These are phyloP conservation scores for Mus caroli DNA, from an alignment of 2,797 vertebrate species.

Conservation along the genomic window DNA sequence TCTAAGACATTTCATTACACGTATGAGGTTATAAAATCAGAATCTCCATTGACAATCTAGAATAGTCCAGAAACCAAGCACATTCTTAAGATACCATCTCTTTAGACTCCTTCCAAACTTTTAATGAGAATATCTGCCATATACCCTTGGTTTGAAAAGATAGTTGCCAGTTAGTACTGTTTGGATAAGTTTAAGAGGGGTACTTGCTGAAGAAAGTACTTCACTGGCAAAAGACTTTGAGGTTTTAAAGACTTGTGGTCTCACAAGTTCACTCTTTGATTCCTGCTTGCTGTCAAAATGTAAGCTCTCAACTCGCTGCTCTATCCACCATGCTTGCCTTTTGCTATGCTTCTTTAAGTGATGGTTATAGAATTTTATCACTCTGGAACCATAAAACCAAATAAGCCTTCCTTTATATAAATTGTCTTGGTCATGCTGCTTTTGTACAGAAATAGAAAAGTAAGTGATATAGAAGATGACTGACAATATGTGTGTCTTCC, in stretches of 20 bases:
- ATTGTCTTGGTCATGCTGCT: background rate
- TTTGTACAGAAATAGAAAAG: background rate
- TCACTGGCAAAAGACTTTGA: too few species aligned
- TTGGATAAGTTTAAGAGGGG: background rate
- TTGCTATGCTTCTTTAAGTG: background rate
- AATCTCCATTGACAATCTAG: background rate
- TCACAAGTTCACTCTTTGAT: background rate
- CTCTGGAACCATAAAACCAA: background rate
- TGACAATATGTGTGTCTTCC: background rate
- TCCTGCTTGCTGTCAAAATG: background rate
- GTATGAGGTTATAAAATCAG: conserved; percentile 35
- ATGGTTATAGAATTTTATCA: background rate
- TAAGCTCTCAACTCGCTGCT: background rate
- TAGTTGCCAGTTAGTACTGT: background rate
- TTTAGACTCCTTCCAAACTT: background rate
- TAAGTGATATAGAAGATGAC: background rate
- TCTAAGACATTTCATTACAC: conserved; percentile 45
- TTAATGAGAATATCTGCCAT: background rate
- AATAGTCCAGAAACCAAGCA: background rate
- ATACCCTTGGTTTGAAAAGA: background rate
- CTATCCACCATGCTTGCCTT: background rate
- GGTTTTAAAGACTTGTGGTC: background rate
- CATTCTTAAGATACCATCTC: background rate
- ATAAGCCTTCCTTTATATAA: background rate
- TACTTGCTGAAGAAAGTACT: too few species aligned